These are phyloP conservation scores for Fistularia commersonii DNA, from an alignment of 2,797 vertebrate genomes.

Conservation along the genomic window DNA sequence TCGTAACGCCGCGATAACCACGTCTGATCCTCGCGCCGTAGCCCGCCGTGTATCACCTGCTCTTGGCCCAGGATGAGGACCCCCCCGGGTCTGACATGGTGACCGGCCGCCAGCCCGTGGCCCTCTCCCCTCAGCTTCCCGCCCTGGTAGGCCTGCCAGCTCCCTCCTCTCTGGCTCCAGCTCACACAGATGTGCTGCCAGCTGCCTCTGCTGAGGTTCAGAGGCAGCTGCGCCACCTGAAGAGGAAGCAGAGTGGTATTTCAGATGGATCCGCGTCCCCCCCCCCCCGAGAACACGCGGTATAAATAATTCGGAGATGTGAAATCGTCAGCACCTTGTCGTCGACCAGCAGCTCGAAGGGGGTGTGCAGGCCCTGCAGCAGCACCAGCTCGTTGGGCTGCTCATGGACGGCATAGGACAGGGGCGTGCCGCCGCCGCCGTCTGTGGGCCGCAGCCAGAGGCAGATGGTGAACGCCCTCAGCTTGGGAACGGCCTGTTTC, in stretches of 20 bases:
- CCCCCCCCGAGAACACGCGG: too few species aligned
- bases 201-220: conserved; percentile 83
- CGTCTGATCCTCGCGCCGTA: too few species aligned
- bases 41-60: conserved; percentile 72
- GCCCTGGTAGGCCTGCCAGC: conserved; percentile 91
- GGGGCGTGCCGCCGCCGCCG: conserved; percentile 83
- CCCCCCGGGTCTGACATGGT: conserved; percentile 88
- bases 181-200: conserved; percentile 94
- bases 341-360: conserved; percentile 90
- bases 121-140: conserved; percentile 86
- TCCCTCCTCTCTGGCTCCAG: conserved; percentile 89
- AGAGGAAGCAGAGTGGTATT: conserved; percentile 1
- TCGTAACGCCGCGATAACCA: neutral
- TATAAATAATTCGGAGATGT: neutral
- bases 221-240: conserved; percentile 88
- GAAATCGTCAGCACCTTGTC: conserved; percentile 82
- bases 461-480: conserved; percentile 87
- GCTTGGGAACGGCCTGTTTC: conserved; percentile 81
- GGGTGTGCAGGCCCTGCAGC: conserved; percentile 84
- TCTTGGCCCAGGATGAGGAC: conserved; percentile 91
- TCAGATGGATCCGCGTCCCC: neutral
- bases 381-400: conserved; percentile 93
- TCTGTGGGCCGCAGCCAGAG: conserved; percentile 87
- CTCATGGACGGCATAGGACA: conserved; percentile 88
- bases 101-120: conserved; percentile 86